Evolutionary conservation across 1,140 invertebrate species (phyloP).

Genomic region (Kradibia gibbosae): DNA sequence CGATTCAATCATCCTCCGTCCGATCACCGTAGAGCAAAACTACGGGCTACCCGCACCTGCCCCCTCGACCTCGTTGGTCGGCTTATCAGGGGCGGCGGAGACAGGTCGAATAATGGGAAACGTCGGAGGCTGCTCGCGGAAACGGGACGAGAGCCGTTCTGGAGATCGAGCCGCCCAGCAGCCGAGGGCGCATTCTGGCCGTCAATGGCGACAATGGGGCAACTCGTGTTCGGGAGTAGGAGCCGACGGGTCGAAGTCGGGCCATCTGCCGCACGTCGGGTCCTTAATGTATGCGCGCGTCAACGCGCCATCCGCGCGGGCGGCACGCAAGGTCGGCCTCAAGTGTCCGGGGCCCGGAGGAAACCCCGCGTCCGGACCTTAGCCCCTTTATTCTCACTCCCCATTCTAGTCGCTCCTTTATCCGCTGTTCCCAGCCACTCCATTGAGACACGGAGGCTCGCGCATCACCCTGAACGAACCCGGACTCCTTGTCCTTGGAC

Average conservation of each 20-base stretch:
- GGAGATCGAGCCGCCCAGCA: neutral
- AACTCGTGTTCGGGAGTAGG: neutral
- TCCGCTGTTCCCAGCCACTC: neutral
- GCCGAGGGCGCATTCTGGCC: neutral
- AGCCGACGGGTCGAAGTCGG: neutral
- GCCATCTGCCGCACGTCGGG: conserved; percentile 46
- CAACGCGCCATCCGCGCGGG: conserved; percentile 60
- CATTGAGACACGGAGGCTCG: conserved; percentile 22
- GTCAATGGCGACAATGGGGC: neutral
- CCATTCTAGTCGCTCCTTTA: neutral
- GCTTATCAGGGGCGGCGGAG: neutral
- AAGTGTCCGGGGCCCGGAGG: neutral
- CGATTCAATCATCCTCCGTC: too few species aligned
- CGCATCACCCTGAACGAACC: too few species aligned
- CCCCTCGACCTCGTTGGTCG: neutral
- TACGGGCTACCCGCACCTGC: neutral
- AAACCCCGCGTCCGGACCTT: conserved; percentile 23
- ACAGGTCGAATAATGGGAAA: neutral
- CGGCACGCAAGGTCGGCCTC: conserved; percentile 21
- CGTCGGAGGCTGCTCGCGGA: neutral
- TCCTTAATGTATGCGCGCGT: conserved; percentile 65
- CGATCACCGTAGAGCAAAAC: too few species aligned
- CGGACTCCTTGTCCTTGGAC: neutral
- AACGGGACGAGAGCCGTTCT: neutral
- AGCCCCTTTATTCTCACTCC: neutral